A percentile compares a stretch with the other conserved stretches of the same genome.
These are phyloP conservation scores for Anoplophora glabripennis DNA, from an alignment of 1,140 invertebrate genomes.

Conservation along the genomic window DNA sequence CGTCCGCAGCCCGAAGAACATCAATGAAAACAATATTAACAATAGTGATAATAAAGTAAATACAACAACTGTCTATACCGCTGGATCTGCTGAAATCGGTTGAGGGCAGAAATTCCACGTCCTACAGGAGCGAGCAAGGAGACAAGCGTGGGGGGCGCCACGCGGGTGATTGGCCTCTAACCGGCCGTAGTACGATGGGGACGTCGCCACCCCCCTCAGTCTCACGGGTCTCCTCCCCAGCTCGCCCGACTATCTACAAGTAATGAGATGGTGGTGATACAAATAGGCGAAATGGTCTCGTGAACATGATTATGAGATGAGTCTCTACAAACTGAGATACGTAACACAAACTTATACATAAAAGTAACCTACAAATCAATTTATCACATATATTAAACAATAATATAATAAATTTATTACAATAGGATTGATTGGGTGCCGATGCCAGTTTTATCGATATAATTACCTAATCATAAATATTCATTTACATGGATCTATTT, in stretches of 20 bases:
- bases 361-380: constrained; percentile 47
- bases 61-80: constrained; percentile 1
- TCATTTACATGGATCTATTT: constrained; percentile 41
- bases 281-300: constrained; percentile 45
- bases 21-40: constrained; percentile 14
- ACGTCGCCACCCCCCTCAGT: constrained; percentile 40
- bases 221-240: constrained; percentile 36
- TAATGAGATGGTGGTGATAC: constrained; percentile 34
- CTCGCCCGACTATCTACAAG: constrained; percentile 32
- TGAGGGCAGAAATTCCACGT: constrained; percentile 39
- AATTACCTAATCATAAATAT: constrained; percentile 41
- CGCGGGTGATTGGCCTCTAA: constrained; percentile 30
- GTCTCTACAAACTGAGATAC: constrained; percentile 50
- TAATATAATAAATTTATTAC: constrained; percentile 40
- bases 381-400: constrained; percentile 50
- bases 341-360: constrained; percentile 47
- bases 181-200: constrained; percentile 38
- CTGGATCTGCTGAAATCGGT: constrained; percentile 19
- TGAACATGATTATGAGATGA: constrained; percentile 54
- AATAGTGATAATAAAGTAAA: constrained; percentile 16
- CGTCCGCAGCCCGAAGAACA: constrained; percentile 1
- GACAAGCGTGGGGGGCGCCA: constrained; percentile 33
- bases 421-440: constrained; percentile 44
- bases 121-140: constrained; percentile 31
- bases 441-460: constrained; percentile 39